Evolutionary conservation across 2,797 vertebrate species (phyloP), one percentile per base, ranked within the genome.

Genomic region (Enteromius unitaeniatus): DNA sequence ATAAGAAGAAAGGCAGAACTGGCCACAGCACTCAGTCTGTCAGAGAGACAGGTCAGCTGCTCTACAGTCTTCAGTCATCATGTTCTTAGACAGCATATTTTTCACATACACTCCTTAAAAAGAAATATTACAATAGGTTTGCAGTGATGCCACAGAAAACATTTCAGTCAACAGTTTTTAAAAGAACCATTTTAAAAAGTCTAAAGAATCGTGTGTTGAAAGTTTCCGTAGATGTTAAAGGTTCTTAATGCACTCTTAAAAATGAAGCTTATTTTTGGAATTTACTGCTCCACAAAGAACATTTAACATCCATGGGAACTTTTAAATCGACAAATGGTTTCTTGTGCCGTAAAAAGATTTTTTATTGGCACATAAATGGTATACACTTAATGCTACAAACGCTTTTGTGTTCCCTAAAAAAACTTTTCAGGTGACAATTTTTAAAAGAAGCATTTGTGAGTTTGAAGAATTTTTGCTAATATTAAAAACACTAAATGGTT

Each of bases 1-100:
- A 99, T 99, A 92, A 93, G 97, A 81, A 95, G 98, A 92, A 99
- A 99, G 89, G 95, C 98, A 0, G 98, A 99, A 93, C 95, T 99
- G 82, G 97, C 98, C 0, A 91, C 95, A 0, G 90, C 94, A 0
- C 95, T 99, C 1, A 95, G 96, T 82, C 96, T 99, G 65, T 99
- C 98, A 0, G 98, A 99, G 79, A 93, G 98, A 88, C 98, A 99
- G 97, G 98, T 98, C 0, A 37, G 58, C 34, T 45, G 74, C 34
- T 76, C 31, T 17, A 40, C 73, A 58, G 49, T 34, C 49, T 17
- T 17, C 68, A 19, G 1, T 49, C 6, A 21, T 37, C 73, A 58
- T 23, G 21, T 53, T 55, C 49, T 23, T 40, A 40, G 60, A 28
- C 6, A 31, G 28, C 60, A 28, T 62, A 6, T 28, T 62, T 28